Conservation (phyloP, 2,888 invertebrate genomes). For the Apodemia zela region DNA sequence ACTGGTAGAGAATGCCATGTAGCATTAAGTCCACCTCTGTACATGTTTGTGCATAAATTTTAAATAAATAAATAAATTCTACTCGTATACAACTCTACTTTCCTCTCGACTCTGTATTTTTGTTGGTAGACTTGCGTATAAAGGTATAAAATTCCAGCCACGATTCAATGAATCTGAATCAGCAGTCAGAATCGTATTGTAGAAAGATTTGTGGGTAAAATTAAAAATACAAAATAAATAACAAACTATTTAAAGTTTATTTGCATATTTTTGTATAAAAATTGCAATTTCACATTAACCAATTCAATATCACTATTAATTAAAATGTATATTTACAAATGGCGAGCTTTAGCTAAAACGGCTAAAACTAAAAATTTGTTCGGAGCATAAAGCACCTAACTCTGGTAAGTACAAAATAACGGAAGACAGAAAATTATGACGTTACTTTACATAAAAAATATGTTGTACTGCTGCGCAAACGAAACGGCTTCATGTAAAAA, state of each 20-base stretch:
- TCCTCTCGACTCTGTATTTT: too few species aligned
- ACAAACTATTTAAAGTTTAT: conserved; percentile 57
- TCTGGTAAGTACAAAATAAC: conserved; percentile 69
- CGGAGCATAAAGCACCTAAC: conserved; percentile 58
- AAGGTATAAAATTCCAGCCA: too few species aligned
- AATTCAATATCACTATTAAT: conserved; percentile 60
- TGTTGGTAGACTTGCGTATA: too few species aligned
- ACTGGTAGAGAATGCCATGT: too few species aligned
- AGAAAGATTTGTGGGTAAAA: neutral
- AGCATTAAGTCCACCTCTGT: too few species aligned
- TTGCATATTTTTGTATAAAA: conserved; percentile 76
- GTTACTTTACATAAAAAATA: conserved; percentile 1
- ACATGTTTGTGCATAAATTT: too few species aligned
- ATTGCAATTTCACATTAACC: conserved; percentile 71
- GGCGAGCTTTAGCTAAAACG: conserved; percentile 58
- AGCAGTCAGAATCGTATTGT: too few species aligned
- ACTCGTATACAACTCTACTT: too few species aligned
- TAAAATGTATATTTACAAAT: conserved; percentile 63
- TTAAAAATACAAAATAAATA: conserved; percentile 29
- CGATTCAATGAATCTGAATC: too few species aligned
- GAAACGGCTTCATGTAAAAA: neutral
- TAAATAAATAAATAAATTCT: too few species aligned
- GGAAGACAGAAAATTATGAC: conserved; percentile 55
- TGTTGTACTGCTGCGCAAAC: conserved; percentile 3
- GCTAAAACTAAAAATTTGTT: conserved; percentile 42